Base-by-base conservation (phyloP, 1,140 invertebrate genomes). In the Macrobrachium nipponense region DNA sequence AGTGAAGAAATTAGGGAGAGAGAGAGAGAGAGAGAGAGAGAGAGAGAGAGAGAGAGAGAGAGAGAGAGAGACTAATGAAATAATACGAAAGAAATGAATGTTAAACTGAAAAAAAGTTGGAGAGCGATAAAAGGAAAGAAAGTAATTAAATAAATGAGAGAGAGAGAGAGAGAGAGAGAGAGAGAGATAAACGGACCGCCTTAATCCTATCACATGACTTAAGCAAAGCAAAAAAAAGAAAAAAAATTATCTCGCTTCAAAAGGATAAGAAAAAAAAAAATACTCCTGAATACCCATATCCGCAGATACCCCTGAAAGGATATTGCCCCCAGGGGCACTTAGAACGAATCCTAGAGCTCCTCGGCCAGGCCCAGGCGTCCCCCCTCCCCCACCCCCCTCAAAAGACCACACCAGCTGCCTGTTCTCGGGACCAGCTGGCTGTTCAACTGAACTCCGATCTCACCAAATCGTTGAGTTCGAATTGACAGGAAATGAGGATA, bases 121-220 rank as follows among this genome's bases (percentile, higher is more conserved):
- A 20, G 10, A 76, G 10, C 20, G 15, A 44, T 17, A 51, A 51
- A 18, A 51, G 17, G 36, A 51, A 51, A 51, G 36, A 51, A 51
- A 18, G 20, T 20, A 51, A 44, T 17, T 27, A 51, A 43, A 23
- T 17, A 59, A 59, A 36, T 18, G 44, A 59, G 44, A 59, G 75
- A 20, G 44, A 59, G 75, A 59, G 58, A 62, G 27, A 66, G 27
- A 66, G 43, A 91, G 60, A 87, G 87, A 64, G 81, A 60, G 60
- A 80, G 51, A 20, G 44, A 20, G 61, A 78, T 27, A 27, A 27
- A 81, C 27, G 44, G 36, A 85, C 59, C 64, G 61, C 51, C 27
- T n/a, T 61, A 23, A 70, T 18, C 23, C 20, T 73, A 51, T 73
- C 70, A 18, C 6, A 10, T 27, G 20, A n/a, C 18, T 8, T 23